phyloP scores from a whole-genome alignment of 2,888 invertebrate genomes.

The Melanophora roralis region DNA sequence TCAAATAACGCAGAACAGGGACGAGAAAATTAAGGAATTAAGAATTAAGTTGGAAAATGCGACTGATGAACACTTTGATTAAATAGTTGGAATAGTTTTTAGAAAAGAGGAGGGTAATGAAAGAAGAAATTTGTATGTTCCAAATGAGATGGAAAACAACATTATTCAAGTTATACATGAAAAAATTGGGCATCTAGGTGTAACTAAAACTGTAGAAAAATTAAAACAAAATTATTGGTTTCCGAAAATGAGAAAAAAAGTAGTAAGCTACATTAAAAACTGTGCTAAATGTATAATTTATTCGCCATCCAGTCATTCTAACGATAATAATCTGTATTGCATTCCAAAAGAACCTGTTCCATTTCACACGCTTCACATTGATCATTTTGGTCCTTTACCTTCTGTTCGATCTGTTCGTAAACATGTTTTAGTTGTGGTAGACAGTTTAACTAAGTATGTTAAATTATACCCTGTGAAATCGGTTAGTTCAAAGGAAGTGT shows the following conservation, averaged over 20 bases:
- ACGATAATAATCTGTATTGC: not conserved
- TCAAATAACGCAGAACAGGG: conserved; percentile 1
- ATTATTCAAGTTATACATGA: conserved; percentile 14
- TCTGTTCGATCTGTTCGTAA: not conserved
- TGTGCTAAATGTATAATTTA: conserved; percentile 33
- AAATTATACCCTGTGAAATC: conserved; percentile 9
- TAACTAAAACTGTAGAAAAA: not conserved
- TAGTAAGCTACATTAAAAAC: conserved; percentile 28
- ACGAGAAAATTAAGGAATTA: not conserved
- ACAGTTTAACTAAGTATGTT: not conserved
- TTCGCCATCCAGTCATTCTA: not conserved
- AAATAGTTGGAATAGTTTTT: not conserved
- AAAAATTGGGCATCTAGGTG: conserved; percentile 29
- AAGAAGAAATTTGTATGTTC: not conserved
- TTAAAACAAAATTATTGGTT: conserved; percentile 35
- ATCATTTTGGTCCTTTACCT: not conserved
- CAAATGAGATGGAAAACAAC: not conserved
- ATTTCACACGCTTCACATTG: too few species aligned
- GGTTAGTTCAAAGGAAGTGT: not conserved
- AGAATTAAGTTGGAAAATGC: not conserved
- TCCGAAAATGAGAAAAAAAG: not conserved
- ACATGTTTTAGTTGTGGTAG: conserved; percentile 1
- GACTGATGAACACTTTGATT: not conserved
- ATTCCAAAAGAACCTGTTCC: conserved; percentile 3
- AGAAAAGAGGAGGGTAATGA: not conserved